Evolutionary conservation across 2,888 invertebrate species (phyloP).

Genomic region (Heterodera filipjevi): DNA sequence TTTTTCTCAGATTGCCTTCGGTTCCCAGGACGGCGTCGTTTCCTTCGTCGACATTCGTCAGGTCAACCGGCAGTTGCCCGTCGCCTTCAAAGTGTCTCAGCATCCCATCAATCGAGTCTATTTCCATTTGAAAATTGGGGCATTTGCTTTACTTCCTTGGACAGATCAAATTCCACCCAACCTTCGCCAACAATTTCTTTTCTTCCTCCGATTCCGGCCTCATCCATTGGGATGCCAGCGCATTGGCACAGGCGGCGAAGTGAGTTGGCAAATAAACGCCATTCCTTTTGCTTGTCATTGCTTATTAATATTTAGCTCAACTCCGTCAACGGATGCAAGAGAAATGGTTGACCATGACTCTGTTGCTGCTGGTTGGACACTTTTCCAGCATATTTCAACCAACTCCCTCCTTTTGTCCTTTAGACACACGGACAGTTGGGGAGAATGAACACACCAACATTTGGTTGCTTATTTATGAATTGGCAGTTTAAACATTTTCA

Average conservation of each 20-base stretch:
- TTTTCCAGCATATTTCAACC: not conserved
- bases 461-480: not conserved
- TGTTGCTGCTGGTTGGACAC: not conserved
- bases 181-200: constrained; percentile 50
- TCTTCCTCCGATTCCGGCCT: constrained; percentile 45
- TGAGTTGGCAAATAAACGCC: not conserved
- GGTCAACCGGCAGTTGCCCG: constrained; percentile 27
- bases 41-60: constrained; percentile 44
- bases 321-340: not conserved
- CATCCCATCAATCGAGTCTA: constrained; percentile 36
- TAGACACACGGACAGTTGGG: not conserved
- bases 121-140: too few species aligned
- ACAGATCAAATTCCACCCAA: constrained; percentile 55
- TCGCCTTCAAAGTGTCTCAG: constrained; percentile 37
- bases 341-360: not conserved
- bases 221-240: constrained; percentile 28
- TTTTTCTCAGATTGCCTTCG: constrained; percentile 42
- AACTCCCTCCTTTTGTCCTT: too few species aligned
- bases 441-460: constrained; percentile 18
- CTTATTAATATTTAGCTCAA: not conserved
- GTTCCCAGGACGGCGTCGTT: constrained; percentile 42
- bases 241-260: constrained; percentile 19
- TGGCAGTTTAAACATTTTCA: not conserved
- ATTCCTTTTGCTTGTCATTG: not conserved
- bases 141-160: not conserved